These are phyloP conservation scores for Apteryx owenii DNA, from an alignment of 2,113 vertebrate genomes.

Conservation along the genomic window DNA sequence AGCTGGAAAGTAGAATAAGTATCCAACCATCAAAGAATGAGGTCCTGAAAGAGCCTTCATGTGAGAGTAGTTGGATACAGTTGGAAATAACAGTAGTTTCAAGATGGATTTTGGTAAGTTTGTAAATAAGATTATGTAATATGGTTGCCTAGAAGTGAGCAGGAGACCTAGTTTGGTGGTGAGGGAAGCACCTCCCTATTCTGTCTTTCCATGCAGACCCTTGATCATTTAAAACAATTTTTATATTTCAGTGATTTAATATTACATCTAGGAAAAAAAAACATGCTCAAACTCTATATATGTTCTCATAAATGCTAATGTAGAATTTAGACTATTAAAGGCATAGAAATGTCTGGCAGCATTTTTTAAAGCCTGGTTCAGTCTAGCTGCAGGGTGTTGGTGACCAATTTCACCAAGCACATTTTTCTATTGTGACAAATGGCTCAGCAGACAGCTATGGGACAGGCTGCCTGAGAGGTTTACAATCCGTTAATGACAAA, in stretches of 20 bases:
- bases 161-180: neutral
- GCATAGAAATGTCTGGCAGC: neutral
- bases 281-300: neutral
- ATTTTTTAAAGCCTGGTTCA: constrained; percentile 3
- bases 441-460: neutral
- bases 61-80: neutral
- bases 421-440: constrained; percentile 28
- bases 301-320: constrained; percentile 33
- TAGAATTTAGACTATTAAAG: constrained; percentile 20
- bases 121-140: neutral
- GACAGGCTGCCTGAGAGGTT: constrained; percentile 17
- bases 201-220: neutral
- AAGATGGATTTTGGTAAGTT: neutral
- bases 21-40: neutral
- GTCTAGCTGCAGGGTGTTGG: neutral
- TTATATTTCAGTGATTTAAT: neutral
- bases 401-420: neutral
- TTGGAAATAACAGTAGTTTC: neutral
- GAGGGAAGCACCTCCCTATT: neutral
- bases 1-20: neutral
- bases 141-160: neutral
- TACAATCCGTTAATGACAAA: neutral
- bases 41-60: neutral
- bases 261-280: constrained; percentile 5
- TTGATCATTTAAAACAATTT: neutral